Conservation (phyloP, 2,888 invertebrate species). For the Parthenolecanium corni region DNA sequence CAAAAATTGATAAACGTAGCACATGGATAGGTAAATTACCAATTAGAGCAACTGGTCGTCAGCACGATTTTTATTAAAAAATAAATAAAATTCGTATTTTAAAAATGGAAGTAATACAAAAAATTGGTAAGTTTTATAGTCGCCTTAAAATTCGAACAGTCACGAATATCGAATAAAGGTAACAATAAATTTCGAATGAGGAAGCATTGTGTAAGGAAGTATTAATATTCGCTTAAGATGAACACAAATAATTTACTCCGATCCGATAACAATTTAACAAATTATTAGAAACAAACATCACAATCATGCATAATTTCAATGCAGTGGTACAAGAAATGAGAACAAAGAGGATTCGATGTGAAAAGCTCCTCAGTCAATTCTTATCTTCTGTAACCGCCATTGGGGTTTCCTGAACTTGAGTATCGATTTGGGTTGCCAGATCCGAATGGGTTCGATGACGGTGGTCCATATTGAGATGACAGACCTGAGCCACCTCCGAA, state of each 20-base stretch:
- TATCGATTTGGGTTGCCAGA: slow-evolving; percentile 23
- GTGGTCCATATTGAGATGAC: background rate
- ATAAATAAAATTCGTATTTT: too few species aligned
- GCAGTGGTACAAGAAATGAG: background rate
- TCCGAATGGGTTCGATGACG: slow-evolving; percentile 8
- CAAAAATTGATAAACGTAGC: too few species aligned
- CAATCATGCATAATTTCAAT: slow-evolving; percentile 16
- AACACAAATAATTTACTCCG: slow-evolving; percentile 1
- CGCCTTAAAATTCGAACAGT: too few species aligned
- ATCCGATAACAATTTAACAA: slow-evolving; percentile 14
- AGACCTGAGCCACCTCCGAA: background rate
- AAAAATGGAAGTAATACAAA: too few species aligned
- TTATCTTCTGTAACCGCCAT: slow-evolving; percentile 25
- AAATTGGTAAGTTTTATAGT: too few species aligned
- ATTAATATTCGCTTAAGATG: too few species aligned
- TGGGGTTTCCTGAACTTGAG: slow-evolving; percentile 18
- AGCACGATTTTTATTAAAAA: too few species aligned
- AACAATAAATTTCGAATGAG: too few species aligned
- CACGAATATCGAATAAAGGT: too few species aligned
- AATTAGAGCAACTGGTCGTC: too few species aligned
- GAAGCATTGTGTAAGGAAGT: too few species aligned
- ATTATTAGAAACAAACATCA: slow-evolving; percentile 13
- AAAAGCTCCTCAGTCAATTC: background rate
- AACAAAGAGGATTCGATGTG: slow-evolving; percentile 5
- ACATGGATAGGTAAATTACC: too few species aligned